These are phyloP conservation scores for Epinephelus cyanopodus DNA, from an alignment of 2,113 vertebrate species.

Conservation along the genomic window DNA sequence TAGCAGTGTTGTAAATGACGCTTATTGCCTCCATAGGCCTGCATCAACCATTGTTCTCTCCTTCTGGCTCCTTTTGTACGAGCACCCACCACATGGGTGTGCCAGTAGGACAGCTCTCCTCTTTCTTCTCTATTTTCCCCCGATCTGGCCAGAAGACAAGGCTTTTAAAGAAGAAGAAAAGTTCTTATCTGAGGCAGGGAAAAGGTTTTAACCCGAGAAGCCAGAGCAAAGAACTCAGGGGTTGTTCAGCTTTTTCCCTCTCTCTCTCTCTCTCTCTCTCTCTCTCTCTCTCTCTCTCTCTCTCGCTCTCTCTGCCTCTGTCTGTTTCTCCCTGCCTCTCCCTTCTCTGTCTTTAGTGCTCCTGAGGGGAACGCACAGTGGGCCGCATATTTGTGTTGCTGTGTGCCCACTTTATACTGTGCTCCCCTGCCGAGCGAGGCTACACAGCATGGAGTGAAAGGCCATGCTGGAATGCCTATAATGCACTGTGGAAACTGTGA, in stretches of 20 bases:
- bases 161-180: conserved; percentile 66
- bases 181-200: conserved; percentile 72
- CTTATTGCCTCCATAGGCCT: conserved; percentile 2
- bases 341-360: conserved; percentile 47
- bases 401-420: conserved; percentile 78
- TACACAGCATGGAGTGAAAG: conserved; percentile 73
- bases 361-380: conserved; percentile 64
- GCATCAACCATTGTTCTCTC: conserved; percentile 62
- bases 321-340: conserved; percentile 28
- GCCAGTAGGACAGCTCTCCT: conserved; percentile 53
- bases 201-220: conserved; percentile 71
- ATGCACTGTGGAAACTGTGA: conserved; percentile 86
- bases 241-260: conserved; percentile 39
- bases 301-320: not conserved
- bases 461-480: conserved; percentile 84
- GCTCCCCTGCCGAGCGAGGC: conserved; percentile 74
- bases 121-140: conserved; percentile 56
- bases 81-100: conserved; percentile 69
- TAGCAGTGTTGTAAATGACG: conserved; percentile 17
- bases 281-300: not conserved
- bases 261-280: conserved; percentile 9
- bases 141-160: conserved; percentile 75
- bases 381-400: conserved; percentile 78
- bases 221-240: conserved; percentile 59
- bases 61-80: conserved; percentile 57